Conservation (phyloP, 2,113 vertebrate genomes). For the Serilophus lunatus region DNA sequence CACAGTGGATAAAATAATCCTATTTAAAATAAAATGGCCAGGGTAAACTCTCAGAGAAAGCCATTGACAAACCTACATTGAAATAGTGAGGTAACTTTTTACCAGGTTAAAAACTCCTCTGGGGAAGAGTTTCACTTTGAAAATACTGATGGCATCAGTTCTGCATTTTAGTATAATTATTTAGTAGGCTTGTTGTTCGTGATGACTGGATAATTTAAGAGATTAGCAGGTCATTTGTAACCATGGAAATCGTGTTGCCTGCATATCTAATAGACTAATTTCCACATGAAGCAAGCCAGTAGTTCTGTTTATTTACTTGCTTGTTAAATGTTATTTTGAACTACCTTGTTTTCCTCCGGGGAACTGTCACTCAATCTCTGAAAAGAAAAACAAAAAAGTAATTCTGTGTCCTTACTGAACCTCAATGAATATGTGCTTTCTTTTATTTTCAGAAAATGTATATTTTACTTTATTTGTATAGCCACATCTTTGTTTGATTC, state of each 20-base stretch:
- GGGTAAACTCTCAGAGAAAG: neutral
- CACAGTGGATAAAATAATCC: neutral
- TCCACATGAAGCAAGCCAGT: constrained; percentile 52
- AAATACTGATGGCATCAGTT: neutral
- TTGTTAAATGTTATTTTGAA: constrained; percentile 66
- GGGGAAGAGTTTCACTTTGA: neutral
- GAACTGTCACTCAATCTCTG: constrained; percentile 43
- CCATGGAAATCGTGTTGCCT: constrained; percentile 68
- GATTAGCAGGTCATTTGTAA: constrained; percentile 72
- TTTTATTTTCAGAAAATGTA: neutral
- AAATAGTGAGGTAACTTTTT: neutral
- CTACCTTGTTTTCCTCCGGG: constrained; percentile 50
- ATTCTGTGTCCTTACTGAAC: neutral
- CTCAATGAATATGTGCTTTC: neutral
- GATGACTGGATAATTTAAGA: constrained; percentile 68
- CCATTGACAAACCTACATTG: rapidly evolving
- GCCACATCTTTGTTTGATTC: neutral
- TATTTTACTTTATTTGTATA: neutral
- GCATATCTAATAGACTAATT: constrained; percentile 69
- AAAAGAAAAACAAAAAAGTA: constrained; percentile 1
- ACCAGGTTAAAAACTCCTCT: neutral
- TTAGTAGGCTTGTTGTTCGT: constrained; percentile 50
- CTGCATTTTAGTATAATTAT: constrained; percentile 46
- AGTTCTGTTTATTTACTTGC: constrained; percentile 63
- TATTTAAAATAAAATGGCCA: neutral